Evolutionary conservation across 2,113 vertebrate species (phyloP).

Genomic region (Pelodiscus sinensis): DNA sequence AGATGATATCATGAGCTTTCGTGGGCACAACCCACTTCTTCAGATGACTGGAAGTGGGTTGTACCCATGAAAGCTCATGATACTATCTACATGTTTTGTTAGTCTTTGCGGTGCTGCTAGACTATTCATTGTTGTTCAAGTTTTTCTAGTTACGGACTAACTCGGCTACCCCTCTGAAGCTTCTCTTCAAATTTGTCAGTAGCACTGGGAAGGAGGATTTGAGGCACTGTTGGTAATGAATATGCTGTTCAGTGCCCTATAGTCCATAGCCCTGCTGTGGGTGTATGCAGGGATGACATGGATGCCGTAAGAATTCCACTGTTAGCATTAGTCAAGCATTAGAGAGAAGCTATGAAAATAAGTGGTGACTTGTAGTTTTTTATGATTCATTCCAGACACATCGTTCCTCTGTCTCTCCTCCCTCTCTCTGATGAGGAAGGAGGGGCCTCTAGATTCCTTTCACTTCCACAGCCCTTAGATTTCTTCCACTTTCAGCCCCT

Average conservation of each 20-base stretch:
- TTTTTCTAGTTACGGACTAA: too few relatives aligned
- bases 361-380: constrained; percentile 69
- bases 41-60: too few relatives aligned
- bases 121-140: too few relatives aligned
- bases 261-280: constrained; percentile 57
- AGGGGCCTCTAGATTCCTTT: neutral
- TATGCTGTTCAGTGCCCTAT: constrained; percentile 62
- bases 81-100: too few relatives aligned
- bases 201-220: constrained; percentile 71
- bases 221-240: constrained; percentile 65
- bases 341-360: constrained; percentile 66
- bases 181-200: constrained; percentile 59
- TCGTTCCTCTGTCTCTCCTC: neutral
- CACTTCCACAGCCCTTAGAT: neutral
- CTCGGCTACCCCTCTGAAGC: too few relatives aligned
- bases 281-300: constrained; percentile 71
- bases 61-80: too few relatives aligned
- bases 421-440: neutral
- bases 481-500: neutral
- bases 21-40: too few relatives aligned
- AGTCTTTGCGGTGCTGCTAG: too few relatives aligned
- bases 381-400: constrained; percentile 59
- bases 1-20: too few relatives aligned
- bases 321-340: constrained; percentile 68
- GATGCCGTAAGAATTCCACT: constrained; percentile 64